Conservation (phyloP, 2,113 vertebrate species). For the Ciconia boyciana region DNA sequence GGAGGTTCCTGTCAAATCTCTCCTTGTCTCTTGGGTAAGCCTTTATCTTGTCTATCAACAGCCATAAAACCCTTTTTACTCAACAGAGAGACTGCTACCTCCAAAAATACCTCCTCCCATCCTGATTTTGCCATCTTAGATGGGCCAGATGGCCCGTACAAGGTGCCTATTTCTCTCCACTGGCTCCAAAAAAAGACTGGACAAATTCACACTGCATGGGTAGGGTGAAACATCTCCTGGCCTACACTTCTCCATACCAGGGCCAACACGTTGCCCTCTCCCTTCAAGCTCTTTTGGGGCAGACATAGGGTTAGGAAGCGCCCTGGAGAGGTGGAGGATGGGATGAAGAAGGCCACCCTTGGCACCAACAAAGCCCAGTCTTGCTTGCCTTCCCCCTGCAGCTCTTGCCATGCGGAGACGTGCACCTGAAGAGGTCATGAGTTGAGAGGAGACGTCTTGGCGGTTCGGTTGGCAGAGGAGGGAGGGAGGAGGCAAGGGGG, state of each 20-base stretch:
- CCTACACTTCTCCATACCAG: neutral
- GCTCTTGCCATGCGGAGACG: neutral
- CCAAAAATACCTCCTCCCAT: neutral
- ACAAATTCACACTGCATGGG: rapidly evolving
- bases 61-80: neutral
- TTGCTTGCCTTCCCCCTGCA: neutral
- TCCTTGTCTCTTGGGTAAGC: neutral
- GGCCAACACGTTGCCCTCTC: neutral
- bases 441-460: neutral
- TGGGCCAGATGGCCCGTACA: neutral
- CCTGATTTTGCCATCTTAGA: neutral
- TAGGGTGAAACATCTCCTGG: neutral
- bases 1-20: neutral
- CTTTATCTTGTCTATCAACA: neutral
- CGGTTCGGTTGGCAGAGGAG: neutral
- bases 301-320: neutral
- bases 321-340: neutral
- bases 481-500: conserved; percentile 7
- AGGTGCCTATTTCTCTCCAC: neutral
- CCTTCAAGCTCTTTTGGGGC: neutral
- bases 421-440: neutral
- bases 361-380: neutral
- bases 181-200: neutral
- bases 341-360: neutral
- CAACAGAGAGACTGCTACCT: neutral